A percentile compares a stretch with the other conserved stretches of the same genome.
Conservation (phyloP, 2,888 invertebrate species). For the Monochamus alternatus region DNA sequence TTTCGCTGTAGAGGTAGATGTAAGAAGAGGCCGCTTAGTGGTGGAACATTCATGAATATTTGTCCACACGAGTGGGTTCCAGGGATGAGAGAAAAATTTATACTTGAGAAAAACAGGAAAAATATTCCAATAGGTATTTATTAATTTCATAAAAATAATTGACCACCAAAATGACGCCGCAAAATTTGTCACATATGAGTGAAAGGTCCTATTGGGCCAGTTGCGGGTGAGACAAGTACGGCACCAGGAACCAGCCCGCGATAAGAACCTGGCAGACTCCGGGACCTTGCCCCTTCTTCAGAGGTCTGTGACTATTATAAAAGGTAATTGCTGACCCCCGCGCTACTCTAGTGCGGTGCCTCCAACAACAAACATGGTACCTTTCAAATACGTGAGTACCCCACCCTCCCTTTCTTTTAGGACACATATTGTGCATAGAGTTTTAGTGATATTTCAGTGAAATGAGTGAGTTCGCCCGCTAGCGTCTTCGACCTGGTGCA, state of each 20-base stretch:
- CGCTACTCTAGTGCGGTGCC: slow-evolving; percentile 69
- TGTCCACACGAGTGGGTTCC: too few relatives aligned
- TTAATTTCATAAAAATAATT: neutral
- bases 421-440: slow-evolving; percentile 26
- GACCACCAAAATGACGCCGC: neutral
- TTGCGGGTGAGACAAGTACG: slow-evolving; percentile 50
- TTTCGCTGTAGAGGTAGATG: too few relatives aligned
- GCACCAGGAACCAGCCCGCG: slow-evolving; percentile 62
- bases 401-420: slow-evolving; percentile 39
- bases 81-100: too few relatives aligned
- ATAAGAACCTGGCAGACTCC: slow-evolving; percentile 65
- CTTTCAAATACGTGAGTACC: slow-evolving; percentile 68
- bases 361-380: slow-evolving; percentile 65
- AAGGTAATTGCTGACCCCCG: slow-evolving; percentile 68
- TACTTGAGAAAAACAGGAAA: too few relatives aligned
- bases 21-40: too few relatives aligned
- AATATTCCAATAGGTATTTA: neutral
- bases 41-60: too few relatives aligned
- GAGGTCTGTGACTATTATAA: slow-evolving; percentile 65
- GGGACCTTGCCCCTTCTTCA: slow-evolving; percentile 69
- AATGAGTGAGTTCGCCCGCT: slow-evolving; percentile 32
- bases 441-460: slow-evolving; percentile 35
- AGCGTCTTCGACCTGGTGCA: slow-evolving; percentile 22
- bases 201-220: slow-evolving; percentile 55
- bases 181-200: slow-evolving; percentile 41